These are phyloP conservation scores for Hydrolagus colliei DNA, from an alignment of 2,797 vertebrate species.

Conservation along the genomic window DNA sequence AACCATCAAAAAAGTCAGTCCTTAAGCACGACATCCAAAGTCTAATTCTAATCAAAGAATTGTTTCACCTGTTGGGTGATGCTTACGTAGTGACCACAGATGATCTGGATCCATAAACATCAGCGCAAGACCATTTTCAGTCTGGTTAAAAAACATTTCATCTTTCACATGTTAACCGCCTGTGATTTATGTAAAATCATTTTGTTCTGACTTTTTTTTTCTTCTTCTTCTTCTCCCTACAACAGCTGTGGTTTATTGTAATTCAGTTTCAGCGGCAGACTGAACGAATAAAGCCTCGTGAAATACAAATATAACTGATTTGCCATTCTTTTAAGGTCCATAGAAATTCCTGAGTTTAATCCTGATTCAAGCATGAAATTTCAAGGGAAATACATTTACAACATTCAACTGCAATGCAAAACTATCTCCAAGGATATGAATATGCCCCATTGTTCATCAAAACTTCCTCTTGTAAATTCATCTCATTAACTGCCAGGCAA, in stretches of 20 bases:
- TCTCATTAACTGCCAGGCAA: constrained; percentile 22
- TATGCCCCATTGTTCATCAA: constrained; percentile 20
- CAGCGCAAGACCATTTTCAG: too few relatives aligned
- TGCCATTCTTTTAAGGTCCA: constrained; percentile 23
- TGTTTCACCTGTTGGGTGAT: not conserved
- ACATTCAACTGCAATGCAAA: constrained; percentile 23
- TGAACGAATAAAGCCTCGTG: constrained; percentile 11
- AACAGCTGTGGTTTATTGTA: not conserved
- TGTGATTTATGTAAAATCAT: not conserved
- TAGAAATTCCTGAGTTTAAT: constrained; percentile 23
- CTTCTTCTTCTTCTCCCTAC: not conserved
- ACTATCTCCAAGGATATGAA: constrained; percentile 24
- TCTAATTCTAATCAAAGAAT: not conserved
- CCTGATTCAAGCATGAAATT: constrained; percentile 26
- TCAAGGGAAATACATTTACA: constrained; percentile 30
- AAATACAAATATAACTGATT: constrained; percentile 22
- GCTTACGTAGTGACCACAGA: too few relatives aligned
- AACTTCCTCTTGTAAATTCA: constrained; percentile 25
- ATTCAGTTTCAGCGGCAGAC: not conserved
- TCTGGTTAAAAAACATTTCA: too few relatives aligned
- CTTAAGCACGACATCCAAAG: too few relatives aligned
- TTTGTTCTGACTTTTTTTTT: not conserved
- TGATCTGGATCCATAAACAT: too few relatives aligned
- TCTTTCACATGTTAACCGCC: not conserved
- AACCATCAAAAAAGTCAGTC: not conserved